Percentiles rank a stretch among this genome's conserved stretches.
Evolutionary conservation across 1,140 invertebrate genomes (phyloP).

Genomic region (Tetragonula clypearis): DNA sequence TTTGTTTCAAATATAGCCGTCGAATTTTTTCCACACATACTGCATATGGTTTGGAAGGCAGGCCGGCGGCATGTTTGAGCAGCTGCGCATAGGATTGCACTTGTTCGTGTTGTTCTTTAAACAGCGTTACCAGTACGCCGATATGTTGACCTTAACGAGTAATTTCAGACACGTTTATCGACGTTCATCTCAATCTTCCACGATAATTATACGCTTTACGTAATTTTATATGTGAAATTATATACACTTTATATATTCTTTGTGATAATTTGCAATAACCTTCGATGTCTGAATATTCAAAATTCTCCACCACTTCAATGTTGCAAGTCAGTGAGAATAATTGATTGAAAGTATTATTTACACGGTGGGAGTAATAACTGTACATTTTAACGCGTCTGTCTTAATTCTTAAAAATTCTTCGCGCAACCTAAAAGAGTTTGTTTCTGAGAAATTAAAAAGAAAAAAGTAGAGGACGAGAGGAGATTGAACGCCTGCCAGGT

Average conservation of each 20-base stretch:
- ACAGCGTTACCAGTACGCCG: neutral
- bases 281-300: neutral
- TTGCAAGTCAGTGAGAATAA: neutral
- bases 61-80: slow-evolving; percentile 52
- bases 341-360: no score
- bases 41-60: neutral
- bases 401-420: neutral
- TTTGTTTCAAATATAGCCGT: neutral
- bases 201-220: neutral
- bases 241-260: neutral
- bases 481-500: neutral
- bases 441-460: neutral
- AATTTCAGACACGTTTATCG: neutral
- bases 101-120: slow-evolving; percentile 49
- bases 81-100: slow-evolving; percentile 48
- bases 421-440: neutral
- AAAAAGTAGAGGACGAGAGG: no score
- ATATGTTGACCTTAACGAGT: neutral
- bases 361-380: no score
- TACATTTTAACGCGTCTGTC: no score
- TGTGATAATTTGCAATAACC: neutral
- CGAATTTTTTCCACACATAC: slow-evolving; percentile 6
- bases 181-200: neutral
- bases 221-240: no score
- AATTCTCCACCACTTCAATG: neutral